These are phyloP conservation scores for Etia nguti DNA, from an alignment of 2,113 vertebrate genomes.

Conservation along the genomic window DNA sequence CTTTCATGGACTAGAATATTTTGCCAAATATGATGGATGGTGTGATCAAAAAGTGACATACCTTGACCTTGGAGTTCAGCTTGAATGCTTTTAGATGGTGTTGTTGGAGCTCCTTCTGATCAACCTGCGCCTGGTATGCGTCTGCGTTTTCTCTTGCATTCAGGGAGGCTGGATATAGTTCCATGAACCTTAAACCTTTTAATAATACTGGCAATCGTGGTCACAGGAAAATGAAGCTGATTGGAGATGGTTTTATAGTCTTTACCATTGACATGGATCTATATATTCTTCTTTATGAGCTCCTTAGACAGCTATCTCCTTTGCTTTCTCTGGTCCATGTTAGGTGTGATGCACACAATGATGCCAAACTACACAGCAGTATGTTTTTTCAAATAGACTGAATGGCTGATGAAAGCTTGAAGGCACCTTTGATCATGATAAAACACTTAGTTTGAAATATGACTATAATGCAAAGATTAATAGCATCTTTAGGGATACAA, in stretches of 20 bases:
- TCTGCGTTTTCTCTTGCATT: neutral
- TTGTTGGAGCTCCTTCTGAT: neutral
- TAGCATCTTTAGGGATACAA: neutral
- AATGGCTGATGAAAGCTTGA: neutral
- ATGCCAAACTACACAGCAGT: neutral
- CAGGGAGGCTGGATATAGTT: neutral
- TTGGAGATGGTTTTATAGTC: neutral
- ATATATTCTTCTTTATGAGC: neutral
- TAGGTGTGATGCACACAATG: neutral
- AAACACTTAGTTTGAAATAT: neutral
- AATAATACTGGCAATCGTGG: neutral
- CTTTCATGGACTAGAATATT: neutral
- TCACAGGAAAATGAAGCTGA: neutral
- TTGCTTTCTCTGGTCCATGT: neutral
- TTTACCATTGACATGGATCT: neutral
- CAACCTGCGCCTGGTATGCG: neutral
- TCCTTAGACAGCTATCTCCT: neutral
- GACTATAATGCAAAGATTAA: neutral
- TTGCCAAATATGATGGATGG: neutral
- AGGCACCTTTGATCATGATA: neutral
- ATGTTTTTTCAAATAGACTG: neutral
- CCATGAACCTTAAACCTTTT: neutral
- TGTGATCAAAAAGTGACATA: neutral
- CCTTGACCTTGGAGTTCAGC: neutral
- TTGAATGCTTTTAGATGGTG: neutral